Percentiles rank a stretch among this genome's conserved stretches.
Evolutionary conservation across 1,140 invertebrate species (phyloP).

Genomic region (Pseudomyrmex flavicornis): DNA sequence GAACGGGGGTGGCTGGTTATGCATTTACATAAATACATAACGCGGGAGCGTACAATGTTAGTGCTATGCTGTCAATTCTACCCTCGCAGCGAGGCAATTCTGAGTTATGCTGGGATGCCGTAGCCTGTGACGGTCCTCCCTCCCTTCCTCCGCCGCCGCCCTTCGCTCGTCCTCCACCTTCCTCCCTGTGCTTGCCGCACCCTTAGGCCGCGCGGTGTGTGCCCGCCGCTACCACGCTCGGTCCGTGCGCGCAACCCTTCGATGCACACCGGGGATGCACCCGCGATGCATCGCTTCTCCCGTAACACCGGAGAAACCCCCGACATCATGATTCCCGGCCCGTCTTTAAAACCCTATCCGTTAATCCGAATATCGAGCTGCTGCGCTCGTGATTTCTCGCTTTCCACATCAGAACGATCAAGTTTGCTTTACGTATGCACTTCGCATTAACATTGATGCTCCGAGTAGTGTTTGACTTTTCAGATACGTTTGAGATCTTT

Average conservation of each 20-base stretch:
- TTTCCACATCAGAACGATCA: neutral
- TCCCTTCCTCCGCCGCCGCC: conserved; percentile 59
- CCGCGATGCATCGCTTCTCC: conserved; percentile 26
- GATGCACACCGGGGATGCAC: conserved; percentile 33
- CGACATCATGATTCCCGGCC: conserved; percentile 20
- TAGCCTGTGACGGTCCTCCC: conserved; percentile 77
- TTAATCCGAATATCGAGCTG: neutral
- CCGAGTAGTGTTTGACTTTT: too few relatives aligned
- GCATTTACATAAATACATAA: conserved; percentile 86
- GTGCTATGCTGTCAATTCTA: conserved; percentile 85
- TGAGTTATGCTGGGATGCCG: conserved; percentile 84
- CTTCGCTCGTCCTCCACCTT: conserved; percentile 17
- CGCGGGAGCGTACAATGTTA: conserved; percentile 85
- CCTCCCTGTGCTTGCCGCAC: conserved; percentile 41
- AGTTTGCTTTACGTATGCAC: neutral
- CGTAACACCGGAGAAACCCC: neutral
- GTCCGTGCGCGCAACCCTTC: conserved; percentile 21
- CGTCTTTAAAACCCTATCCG: conserved; percentile 6
- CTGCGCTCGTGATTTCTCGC: conserved; percentile 9
- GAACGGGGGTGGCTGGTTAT: conserved; percentile 77
- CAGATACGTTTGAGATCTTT: too few relatives aligned
- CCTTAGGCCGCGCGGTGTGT: conserved; percentile 46
- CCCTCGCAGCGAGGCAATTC: conserved; percentile 84
- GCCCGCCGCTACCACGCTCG: conserved; percentile 11
- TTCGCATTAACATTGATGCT: too few relatives aligned